A percentile compares a stretch with the other conserved stretches of the same genome.
These are phyloP conservation scores for Ophonus ardosiacus DNA, from an alignment of 2,888 invertebrate species.

Conservation along the genomic window DNA sequence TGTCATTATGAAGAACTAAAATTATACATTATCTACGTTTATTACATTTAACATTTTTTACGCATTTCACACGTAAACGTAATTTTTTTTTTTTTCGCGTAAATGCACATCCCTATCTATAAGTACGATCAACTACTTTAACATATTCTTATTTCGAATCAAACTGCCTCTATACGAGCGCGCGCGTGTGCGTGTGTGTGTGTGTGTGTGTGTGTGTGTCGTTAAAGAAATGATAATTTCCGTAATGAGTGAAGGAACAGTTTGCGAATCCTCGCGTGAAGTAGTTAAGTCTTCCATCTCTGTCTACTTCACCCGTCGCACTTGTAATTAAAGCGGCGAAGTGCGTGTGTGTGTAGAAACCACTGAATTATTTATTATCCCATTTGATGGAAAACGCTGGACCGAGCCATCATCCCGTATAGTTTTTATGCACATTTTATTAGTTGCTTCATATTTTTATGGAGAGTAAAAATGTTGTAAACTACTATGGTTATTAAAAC, in stretches of 20 bases:
- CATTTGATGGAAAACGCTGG: not conserved
- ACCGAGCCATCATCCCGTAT: not conserved
- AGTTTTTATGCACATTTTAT: constrained; percentile 16
- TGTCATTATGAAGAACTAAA: too few species aligned
- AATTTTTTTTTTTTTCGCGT: too few species aligned
- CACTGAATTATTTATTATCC: not conserved
- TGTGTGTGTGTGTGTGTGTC: not conserved
- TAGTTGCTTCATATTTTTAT: constrained; percentile 18
- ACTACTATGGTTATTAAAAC: constrained; percentile 12
- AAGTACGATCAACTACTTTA: too few species aligned
- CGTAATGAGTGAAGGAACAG: not conserved
- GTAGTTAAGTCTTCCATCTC: not conserved
- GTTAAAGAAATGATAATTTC: not conserved
- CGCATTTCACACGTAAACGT: too few species aligned
- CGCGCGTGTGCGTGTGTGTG: not conserved
- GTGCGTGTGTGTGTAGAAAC: not conserved
- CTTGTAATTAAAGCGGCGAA: not conserved
- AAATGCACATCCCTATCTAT: too few species aligned
- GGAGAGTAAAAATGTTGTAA: constrained; percentile 19
- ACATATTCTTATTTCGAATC: too few species aligned
- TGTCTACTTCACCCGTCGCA: not conserved
- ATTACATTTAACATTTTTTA: too few species aligned
- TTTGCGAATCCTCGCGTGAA: not conserved
- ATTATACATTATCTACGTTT: too few species aligned
- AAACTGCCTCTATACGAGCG: not conserved